These are phyloP conservation scores for Microctenopoma lineatum DNA, from an alignment of 2,797 vertebrate species.

Conservation along the genomic window DNA sequence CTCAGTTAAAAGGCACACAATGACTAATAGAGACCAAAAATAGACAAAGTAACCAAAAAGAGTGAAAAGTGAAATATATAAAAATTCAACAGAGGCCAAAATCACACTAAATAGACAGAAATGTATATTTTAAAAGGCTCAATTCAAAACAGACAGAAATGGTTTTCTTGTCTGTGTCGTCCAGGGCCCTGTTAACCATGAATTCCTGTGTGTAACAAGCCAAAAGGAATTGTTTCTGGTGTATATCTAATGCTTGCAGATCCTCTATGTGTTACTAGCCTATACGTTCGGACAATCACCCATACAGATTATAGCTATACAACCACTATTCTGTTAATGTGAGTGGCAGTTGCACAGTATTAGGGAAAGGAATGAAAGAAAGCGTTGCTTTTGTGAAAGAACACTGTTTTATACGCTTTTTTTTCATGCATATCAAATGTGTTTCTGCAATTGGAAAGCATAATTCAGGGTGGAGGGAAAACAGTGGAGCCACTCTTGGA, in stretches of 20 bases:
- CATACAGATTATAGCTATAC: not conserved
- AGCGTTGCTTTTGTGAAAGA: conserved; percentile 62
- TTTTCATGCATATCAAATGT: conserved; percentile 76
- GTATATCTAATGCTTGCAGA: conserved; percentile 5
- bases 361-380: conserved; percentile 49
- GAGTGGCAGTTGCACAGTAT: conserved; percentile 58
- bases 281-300: conserved; percentile 38
- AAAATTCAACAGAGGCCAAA: too few species aligned
- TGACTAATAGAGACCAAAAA: too few species aligned
- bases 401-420: conserved; percentile 51
- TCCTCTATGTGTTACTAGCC: conserved; percentile 20
- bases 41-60: too few species aligned
- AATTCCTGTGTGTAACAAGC: too few species aligned
- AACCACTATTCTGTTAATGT: conserved; percentile 32
- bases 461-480: conserved; percentile 73
- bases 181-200: too few species aligned
- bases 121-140: too few species aligned
- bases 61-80: too few species aligned
- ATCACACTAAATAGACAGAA: too few species aligned
- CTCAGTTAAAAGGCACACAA: too few species aligned
- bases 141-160: too few species aligned
- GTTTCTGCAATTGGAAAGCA: conserved; percentile 69
- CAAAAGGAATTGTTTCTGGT: conserved; percentile 18
- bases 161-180: too few species aligned
- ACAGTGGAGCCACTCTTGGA: conserved; percentile 72